Evolutionary conservation across 1,140 invertebrate species (phyloP), one percentile per base, ranked within the genome.

Genomic region (Megathymus violae): DNA sequence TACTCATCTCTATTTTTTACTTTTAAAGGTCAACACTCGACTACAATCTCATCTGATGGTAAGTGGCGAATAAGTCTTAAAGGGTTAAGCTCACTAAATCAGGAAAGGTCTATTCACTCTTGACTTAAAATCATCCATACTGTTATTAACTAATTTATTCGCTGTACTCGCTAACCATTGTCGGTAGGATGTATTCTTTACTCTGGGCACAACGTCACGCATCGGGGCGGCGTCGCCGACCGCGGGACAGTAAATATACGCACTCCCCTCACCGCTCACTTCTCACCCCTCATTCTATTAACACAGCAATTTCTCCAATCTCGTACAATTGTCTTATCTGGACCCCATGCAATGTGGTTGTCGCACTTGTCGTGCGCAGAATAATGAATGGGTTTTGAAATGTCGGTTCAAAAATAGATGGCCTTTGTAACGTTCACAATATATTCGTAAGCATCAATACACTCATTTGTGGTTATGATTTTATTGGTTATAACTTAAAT

Each of bases 191-290:
- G 13, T 15, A 34, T 50, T 1, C 17, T 11, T 41, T 15, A 25
- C 7, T 27, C 14, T 34, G 4, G 34, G 6, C 19, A 25, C 25
- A 27, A 10, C 31, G 13, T 47, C 50, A 38, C 58, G 69, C 73
- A n/a, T n/a, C n/a, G n/a, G n/a, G n/a, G n/a, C n/a, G n/a, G 76
- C 78, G 74, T 78, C 74, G 78, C 63, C 71, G 77, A 76, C 78
- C 82, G 58, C 66, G 63, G 62, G 54, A 67, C 67, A 69, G 67
- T 71, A 71, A 69, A 75, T 70, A 64, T 79, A 82, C 79, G 77
- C 67, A 58, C 63, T 58, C 48, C 46, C 56, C 58, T 66, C 58
- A 50, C 60, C 60, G 56, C 76, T 41, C 17, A 51, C 54, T 9
- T 1, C 50, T 54, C 73, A 44, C 46, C 54, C 71, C 62, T 77